These are phyloP conservation scores for Merops nubicus DNA, from an alignment of 2,113 vertebrate genomes.

Conservation along the genomic window DNA sequence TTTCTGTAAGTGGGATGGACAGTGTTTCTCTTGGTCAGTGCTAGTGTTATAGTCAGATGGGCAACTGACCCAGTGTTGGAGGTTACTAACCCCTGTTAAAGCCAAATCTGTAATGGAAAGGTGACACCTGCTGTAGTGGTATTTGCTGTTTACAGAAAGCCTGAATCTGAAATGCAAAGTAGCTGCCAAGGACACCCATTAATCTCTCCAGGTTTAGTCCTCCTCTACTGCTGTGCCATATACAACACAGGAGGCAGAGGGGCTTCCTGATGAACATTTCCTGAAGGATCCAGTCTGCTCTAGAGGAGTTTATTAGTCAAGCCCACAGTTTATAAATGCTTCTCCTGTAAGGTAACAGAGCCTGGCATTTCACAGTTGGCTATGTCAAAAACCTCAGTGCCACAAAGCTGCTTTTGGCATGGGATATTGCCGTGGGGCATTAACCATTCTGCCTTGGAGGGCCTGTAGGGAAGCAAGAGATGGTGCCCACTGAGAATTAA, in stretches of 20 bases:
- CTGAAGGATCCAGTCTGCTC: neutral
- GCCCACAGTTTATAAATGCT: neutral
- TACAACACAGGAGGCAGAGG: neutral
- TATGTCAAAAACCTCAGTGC: neutral
- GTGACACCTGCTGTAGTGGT: neutral
- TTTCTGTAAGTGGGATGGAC: neutral
- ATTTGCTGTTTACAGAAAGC: neutral
- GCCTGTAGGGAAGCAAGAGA: neutral
- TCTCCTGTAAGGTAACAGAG: neutral
- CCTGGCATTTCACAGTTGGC: neutral
- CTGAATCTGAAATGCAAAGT: neutral
- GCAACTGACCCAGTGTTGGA: neutral
- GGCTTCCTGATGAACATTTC: neutral
- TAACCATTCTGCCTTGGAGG: neutral
- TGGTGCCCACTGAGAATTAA: neutral
- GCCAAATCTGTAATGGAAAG: neutral
- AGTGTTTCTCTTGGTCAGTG: accelerated
- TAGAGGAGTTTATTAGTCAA: neutral
- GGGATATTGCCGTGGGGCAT: neutral
- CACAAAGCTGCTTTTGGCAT: neutral
- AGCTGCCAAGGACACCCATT: accelerated
- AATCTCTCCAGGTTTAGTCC: neutral
- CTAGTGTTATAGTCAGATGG: neutral
- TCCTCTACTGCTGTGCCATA: neutral
- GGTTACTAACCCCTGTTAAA: neutral